Evolutionary conservation across 2,797 vertebrate genomes (phyloP).

Genomic region (Hephaestus fuliginosus): DNA sequence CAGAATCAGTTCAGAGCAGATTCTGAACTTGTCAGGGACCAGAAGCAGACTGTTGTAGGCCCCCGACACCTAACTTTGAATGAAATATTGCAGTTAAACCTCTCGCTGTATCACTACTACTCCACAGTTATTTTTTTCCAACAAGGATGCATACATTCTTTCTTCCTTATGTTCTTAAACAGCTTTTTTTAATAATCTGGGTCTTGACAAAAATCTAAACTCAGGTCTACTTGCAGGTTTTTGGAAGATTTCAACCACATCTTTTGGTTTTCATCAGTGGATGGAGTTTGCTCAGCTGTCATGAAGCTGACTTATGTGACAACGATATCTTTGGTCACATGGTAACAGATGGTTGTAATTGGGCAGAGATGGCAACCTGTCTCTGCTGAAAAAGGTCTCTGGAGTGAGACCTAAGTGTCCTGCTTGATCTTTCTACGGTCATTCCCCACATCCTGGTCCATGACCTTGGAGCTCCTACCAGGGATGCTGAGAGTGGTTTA

Average conservation of each 20-base stretch:
- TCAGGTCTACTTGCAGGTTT: neutral
- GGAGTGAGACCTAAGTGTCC: neutral
- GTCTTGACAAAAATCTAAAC: neutral
- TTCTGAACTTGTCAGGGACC: neutral
- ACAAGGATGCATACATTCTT: neutral
- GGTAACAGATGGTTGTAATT: neutral
- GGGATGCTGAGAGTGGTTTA: neutral
- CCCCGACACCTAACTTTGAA: neutral
- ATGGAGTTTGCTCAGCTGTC: no score
- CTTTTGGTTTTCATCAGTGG: neutral
- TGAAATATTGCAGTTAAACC: neutral
- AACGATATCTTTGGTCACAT: neutral
- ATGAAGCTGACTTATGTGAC: neutral
- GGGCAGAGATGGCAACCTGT: neutral
- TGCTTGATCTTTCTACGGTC: neutral
- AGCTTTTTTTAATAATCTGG: neutral
- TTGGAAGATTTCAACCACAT: neutral
- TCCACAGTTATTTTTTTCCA: neutral
- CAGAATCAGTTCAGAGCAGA: neutral
- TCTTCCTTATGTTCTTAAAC: neutral
- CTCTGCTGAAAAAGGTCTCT: neutral
- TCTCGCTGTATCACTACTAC: neutral
- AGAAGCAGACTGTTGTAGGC: neutral
- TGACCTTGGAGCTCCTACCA: neutral
- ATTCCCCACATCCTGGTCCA: neutral